Conservation (phyloP, 1,140 invertebrate species). For the Pseudomyrmex concolor region DNA sequence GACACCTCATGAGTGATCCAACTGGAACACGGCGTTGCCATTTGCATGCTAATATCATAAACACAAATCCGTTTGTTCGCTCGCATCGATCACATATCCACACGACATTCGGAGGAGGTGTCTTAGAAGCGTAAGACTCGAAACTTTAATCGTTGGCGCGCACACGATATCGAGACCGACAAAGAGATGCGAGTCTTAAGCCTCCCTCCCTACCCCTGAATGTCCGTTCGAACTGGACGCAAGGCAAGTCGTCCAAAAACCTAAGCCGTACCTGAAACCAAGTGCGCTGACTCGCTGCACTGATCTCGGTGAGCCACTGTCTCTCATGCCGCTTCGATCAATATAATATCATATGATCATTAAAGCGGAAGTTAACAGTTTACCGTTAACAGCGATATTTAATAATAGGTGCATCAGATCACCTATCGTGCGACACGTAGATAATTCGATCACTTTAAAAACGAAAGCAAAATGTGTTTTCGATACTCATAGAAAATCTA, state of each 20-base stretch:
- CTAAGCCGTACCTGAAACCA: constrained; percentile 10
- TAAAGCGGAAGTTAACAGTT: background rate
- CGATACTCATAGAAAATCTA: constrained; percentile 60
- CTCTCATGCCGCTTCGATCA: constrained; percentile 20
- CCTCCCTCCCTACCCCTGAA: constrained; percentile 27
- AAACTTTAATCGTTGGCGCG: constrained; percentile 38
- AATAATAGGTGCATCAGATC: background rate
- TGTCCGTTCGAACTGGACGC: constrained; percentile 73
- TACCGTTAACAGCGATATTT: background rate
- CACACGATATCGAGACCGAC: constrained; percentile 21
- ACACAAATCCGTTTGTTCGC: constrained; percentile 60
- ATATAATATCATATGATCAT: constrained; percentile 15
- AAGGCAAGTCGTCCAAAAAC: constrained; percentile 72
- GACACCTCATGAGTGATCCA: constrained; percentile 80
- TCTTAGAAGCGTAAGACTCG: constrained; percentile 30
- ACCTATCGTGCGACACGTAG: constrained; percentile 5
- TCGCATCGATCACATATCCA: constrained; percentile 65
- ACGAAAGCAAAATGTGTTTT: constrained; percentile 22
- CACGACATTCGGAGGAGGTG: background rate
- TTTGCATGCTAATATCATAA: constrained; percentile 71
- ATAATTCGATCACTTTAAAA: constrained; percentile 36
- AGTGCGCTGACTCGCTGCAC: constrained; percentile 20
- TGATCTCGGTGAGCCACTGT: constrained; percentile 61
- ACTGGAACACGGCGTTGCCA: constrained; percentile 80
- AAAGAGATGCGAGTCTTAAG: constrained; percentile 49